These are phyloP conservation scores for Agriopis marginaria DNA, from an alignment of 2,888 invertebrate species.

Conservation along the genomic window DNA sequence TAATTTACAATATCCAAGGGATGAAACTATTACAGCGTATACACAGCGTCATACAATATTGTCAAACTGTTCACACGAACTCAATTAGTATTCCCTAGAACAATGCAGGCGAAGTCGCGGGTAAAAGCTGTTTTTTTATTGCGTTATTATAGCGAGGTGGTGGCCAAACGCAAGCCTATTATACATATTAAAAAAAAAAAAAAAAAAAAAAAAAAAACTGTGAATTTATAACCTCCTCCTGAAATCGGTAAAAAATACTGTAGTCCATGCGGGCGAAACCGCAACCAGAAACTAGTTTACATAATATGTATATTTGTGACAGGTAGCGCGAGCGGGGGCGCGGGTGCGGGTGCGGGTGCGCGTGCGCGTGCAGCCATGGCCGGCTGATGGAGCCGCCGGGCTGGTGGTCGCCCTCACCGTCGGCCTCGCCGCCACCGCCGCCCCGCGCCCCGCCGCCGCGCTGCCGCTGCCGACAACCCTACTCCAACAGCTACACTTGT, in stretches of 20 bases:
- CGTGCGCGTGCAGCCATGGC: constrained; percentile 78
- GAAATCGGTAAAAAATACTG: background rate
- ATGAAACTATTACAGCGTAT: no score
- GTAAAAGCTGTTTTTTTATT: no score
- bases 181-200: no score
- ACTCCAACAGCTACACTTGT: constrained; percentile 79
- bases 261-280: background rate
- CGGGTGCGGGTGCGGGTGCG: constrained; percentile 75
- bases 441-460: constrained; percentile 80
- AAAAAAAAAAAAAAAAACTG: no score
- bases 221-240: no score
- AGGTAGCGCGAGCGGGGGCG: constrained; percentile 82
- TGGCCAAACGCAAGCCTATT: no score
- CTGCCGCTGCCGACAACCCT: constrained; percentile 80
- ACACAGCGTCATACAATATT: no score
- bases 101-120: no score
- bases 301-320: background rate
- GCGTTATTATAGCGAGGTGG: no score
- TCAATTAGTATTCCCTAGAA: no score
- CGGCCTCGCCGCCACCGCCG: constrained; percentile 82
- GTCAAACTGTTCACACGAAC: no score
- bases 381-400: constrained; percentile 80
- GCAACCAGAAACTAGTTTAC: background rate
- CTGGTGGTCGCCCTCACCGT: constrained; percentile 79
- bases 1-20: no score